phyloP scores from a whole-genome alignment of 2,888 invertebrate genomes.

The Rhagophthalmus giganteus region DNA sequence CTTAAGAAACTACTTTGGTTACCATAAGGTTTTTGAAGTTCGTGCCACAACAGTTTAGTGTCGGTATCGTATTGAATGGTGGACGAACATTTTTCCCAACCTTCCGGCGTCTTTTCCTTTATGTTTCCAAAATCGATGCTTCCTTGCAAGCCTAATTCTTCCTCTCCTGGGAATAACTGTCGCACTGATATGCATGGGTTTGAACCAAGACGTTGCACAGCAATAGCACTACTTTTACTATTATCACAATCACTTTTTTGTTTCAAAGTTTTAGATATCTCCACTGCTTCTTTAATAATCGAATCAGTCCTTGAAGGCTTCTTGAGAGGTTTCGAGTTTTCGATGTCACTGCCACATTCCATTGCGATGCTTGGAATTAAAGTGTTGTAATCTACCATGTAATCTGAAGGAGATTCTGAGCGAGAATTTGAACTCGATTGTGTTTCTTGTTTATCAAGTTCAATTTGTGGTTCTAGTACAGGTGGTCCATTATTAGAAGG shows the following conservation, averaged over 20 bases:
- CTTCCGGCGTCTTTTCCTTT: constrained; percentile 75
- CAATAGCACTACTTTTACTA: constrained; percentile 57
- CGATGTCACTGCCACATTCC: constrained; percentile 48
- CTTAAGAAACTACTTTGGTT: constrained; percentile 84
- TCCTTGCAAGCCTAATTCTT: constrained; percentile 76
- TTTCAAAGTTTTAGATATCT: constrained; percentile 51
- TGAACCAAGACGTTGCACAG: constrained; percentile 69
- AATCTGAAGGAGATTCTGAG: constrained; percentile 51
- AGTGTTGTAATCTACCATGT: constrained; percentile 52
- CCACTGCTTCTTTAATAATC: constrained; percentile 42
- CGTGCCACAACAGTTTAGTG: constrained; percentile 80
- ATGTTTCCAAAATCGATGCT: constrained; percentile 74
- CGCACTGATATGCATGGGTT: constrained; percentile 83
- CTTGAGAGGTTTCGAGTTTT: constrained; percentile 43
- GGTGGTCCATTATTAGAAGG: constrained; percentile 34
- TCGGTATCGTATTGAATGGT: constrained; percentile 80
- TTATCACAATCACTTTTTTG: constrained; percentile 51
- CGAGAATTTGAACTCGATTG: constrained; percentile 45
- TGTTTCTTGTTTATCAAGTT: constrained; percentile 51
- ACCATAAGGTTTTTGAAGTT: constrained; percentile 82
- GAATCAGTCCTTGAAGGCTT: constrained; percentile 40
- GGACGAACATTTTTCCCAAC: constrained; percentile 81
- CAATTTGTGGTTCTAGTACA: constrained; percentile 28
- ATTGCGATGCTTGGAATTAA: constrained; percentile 53
- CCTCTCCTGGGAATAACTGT: constrained; percentile 80